Evolutionary conservation across 92 coral and sea anemone genomes (phyloP).

Genomic region (Virgularia gustaviana): DNA sequence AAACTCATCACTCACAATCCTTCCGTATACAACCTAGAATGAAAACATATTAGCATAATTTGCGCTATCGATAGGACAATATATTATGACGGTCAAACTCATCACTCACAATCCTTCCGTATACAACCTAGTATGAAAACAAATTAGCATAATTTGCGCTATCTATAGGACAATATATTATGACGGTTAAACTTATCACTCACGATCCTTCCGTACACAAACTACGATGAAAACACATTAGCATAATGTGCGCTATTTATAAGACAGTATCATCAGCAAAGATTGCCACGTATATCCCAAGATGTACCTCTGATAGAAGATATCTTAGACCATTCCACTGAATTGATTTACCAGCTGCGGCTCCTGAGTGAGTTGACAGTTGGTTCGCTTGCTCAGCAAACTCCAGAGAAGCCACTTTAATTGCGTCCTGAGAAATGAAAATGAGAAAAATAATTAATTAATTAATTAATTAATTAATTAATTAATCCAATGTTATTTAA

Average conservation of each 20-base stretch:
- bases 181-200: constrained; percentile 98
- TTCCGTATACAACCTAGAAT: constrained; percentile 90
- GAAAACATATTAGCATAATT: too few relatives aligned
- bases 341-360: constrained; percentile 60
- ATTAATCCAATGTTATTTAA: not conserved
- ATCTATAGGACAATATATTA: not conserved
- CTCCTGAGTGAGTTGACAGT: constrained; percentile 51
- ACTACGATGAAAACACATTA: too few relatives aligned
- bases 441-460: not conserved
- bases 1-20: constrained; percentile 79
- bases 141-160: too few relatives aligned
- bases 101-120: constrained; percentile 80
- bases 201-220: constrained; percentile 80
- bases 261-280: not conserved
- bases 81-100: constrained; percentile 87
- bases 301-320: constrained; percentile 87
- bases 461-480: not conserved
- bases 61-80: not conserved
- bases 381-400: constrained; percentile 63
- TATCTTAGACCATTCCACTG: constrained; percentile 96
- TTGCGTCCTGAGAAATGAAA: constrained; percentile 65
- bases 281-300: not conserved
- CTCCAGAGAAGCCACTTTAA: constrained; percentile 81
- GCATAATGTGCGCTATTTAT: too few relatives aligned
- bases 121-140: constrained; percentile 84